These are phyloP conservation scores for Pristionchus maxplancki DNA, from an alignment of 2,888 invertebrate species.

Conservation along the genomic window DNA sequence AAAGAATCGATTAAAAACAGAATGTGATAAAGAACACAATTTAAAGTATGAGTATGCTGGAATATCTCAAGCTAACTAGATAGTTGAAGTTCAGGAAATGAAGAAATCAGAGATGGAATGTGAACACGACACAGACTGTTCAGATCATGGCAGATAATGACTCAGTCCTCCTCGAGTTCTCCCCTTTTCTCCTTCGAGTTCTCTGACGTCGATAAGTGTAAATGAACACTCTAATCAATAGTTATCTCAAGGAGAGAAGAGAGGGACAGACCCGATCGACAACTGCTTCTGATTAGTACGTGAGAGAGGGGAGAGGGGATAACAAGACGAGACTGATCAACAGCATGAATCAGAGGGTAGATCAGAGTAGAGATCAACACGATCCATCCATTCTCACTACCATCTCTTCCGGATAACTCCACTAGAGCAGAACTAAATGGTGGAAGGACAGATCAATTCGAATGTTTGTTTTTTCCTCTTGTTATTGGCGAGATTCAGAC, in stretches of 20 bases:
- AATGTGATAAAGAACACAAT: background rate
- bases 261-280: constrained; percentile 1
- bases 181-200: background rate
- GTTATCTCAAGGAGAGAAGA: background rate
- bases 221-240: constrained; percentile 31
- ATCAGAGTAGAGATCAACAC: background rate
- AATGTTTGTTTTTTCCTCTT: background rate
- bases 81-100: no score
- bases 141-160: no score
- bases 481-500: background rate
- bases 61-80: no score
- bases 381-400: background rate
- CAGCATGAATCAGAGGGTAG: constrained; percentile 10
- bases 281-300: constrained; percentile 15
- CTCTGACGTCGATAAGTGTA: background rate
- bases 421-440: constrained; percentile 8
- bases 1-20: no score
- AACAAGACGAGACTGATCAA: background rate
- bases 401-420: constrained; percentile 1
- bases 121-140: no score
- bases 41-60: background rate
- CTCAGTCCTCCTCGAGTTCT: constrained; percentile 1
- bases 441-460: constrained; percentile 17
- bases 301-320: background rate
- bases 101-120: background rate